phyloP scores from a whole-genome alignment of 2,113 vertebrate genomes.

The Atherinomorus stipes region DNA sequence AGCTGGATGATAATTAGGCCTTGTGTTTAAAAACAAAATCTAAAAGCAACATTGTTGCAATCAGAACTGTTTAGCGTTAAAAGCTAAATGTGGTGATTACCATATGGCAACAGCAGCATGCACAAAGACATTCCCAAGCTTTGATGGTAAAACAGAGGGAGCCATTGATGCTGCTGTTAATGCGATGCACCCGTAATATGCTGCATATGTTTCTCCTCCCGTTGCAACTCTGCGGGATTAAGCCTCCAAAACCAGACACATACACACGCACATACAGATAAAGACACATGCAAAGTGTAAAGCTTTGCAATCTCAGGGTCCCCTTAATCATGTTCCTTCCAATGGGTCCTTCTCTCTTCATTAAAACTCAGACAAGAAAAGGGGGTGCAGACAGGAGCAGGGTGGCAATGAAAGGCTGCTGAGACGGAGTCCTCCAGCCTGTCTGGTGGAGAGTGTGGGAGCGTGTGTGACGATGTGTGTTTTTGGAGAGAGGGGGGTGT shows the following conservation, averaged over 20 bases:
- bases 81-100: conserved; percentile 47
- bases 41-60: conserved; percentile 56
- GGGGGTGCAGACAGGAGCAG: conserved; percentile 71
- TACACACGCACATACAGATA: conserved; percentile 26
- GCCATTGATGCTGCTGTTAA: conserved; percentile 69
- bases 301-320: conserved; percentile 39
- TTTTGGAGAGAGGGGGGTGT: conserved; percentile 25
- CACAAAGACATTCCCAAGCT: conserved; percentile 61
- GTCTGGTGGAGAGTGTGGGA: conserved; percentile 83
- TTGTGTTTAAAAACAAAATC: conserved; percentile 39
- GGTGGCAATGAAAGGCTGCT: conserved; percentile 75
- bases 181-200: conserved; percentile 62
- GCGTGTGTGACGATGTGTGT: conserved; percentile 72
- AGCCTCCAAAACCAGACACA: conserved; percentile 42
- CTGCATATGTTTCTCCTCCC: conserved; percentile 72
- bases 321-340: conserved; percentile 72
- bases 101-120: conserved; percentile 56
- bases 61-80: conserved; percentile 51
- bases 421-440: conserved; percentile 78
- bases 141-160: conserved; percentile 67
- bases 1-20: conserved; percentile 45
- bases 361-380: conserved; percentile 82
- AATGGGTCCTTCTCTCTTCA: conserved; percentile 78
- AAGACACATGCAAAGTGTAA: conserved; percentile 25
- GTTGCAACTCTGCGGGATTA: conserved; percentile 70